Conservation (phyloP, 2,113 vertebrate species). For the Melanostigma gelatinosum region DNA sequence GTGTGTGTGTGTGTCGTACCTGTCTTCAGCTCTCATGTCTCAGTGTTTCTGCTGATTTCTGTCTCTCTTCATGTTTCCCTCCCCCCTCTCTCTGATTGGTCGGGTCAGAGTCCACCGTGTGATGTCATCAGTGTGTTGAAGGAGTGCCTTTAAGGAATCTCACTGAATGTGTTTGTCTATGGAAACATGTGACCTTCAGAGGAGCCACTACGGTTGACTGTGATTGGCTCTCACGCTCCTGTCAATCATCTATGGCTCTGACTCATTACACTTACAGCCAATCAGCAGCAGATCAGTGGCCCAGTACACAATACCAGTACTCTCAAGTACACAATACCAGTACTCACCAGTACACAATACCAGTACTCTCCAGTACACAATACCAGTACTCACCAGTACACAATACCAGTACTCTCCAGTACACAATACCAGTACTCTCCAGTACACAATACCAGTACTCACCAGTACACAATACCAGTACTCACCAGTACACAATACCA, state of each 20-base stretch:
- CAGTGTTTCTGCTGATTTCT: neutral
- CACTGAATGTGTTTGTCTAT: slow-evolving; percentile 3
- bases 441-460: too few relatives aligned
- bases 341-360: too few relatives aligned
- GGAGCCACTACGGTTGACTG: neutral
- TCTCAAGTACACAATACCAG: too few relatives aligned
- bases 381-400: too few relatives aligned
- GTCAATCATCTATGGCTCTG: slow-evolving; percentile 5
- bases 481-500: too few relatives aligned
- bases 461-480: too few relatives aligned
- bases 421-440: too few relatives aligned
- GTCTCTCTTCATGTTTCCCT: neutral
- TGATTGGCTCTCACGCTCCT: slow-evolving; percentile 1
- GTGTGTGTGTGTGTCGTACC: slow-evolving; percentile 53
- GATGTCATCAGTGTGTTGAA: slow-evolving; percentile 54
- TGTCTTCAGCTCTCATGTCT: slow-evolving; percentile 47
- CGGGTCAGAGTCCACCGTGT: slow-evolving; percentile 66
- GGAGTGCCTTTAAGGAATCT: slow-evolving; percentile 52
- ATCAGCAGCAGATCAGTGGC: too few relatives aligned
- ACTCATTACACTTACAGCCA: too few relatives aligned
- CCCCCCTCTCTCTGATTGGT: slow-evolving; percentile 54
- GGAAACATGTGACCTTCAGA: neutral
- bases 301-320: too few relatives aligned
- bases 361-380: too few relatives aligned
- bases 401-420: too few relatives aligned